These are phyloP conservation scores for Marmota flaviventris DNA, from an alignment of 2,113 vertebrate species.

Conservation along the genomic window DNA sequence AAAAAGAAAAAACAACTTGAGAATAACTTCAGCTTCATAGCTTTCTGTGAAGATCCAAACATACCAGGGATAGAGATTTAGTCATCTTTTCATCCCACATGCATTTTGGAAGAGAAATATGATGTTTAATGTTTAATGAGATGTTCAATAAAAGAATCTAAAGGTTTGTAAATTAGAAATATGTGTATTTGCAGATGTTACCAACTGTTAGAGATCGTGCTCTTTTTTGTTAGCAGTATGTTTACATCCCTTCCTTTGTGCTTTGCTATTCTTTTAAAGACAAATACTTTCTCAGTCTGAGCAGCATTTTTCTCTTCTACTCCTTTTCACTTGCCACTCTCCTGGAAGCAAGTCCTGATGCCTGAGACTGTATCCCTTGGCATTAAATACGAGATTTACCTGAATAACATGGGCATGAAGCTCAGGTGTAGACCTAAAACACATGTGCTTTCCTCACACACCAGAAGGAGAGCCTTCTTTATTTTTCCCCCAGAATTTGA, in stretches of 20 bases:
- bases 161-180: background rate
- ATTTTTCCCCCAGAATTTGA: background rate
- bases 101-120: fast-evolving
- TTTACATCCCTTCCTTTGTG: constrained; percentile 6
- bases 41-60: background rate
- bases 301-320: background rate
- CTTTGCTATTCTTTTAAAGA: background rate
- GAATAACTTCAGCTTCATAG: background rate
- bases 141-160: background rate
- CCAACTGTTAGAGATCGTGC: background rate
- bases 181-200: too few relatives aligned
- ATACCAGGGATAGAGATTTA: background rate
- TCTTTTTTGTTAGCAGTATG: background rate
- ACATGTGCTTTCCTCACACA: too few relatives aligned
- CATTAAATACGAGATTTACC: background rate
- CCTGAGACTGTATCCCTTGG: background rate
- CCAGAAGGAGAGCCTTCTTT: background rate
- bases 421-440: background rate
- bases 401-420: background rate
- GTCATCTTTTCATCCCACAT: background rate
- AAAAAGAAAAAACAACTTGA: too few relatives aligned
- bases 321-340: background rate
- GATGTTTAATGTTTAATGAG: background rate
- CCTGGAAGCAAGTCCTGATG: background rate
- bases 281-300: background rate